A percentile compares a stretch with the other conserved stretches of the same genome.
phyloP scores from a whole-genome alignment of 1,140 invertebrate species.

The Cheumatopsyche charites region DNA sequence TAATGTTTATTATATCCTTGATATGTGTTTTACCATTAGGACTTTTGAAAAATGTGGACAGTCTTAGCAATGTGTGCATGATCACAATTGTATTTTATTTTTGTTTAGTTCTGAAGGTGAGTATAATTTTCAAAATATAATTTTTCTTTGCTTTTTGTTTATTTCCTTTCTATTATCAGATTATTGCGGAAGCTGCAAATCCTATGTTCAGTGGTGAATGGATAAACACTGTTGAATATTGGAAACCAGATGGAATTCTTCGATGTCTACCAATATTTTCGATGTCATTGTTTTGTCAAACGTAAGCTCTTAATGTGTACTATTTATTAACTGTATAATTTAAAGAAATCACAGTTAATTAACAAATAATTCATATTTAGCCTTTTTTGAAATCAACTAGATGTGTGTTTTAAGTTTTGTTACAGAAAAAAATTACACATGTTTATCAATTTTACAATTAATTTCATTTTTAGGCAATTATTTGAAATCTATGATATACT shows the following conservation, averaged over 20 bases:
- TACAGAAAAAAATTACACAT: no score
- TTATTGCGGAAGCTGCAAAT: slow-evolving; percentile 75
- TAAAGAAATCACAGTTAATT: no score
- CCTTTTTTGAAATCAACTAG: no score
- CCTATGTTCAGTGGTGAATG: slow-evolving; percentile 77
- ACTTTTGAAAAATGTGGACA: slow-evolving; percentile 89
- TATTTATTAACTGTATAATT: no score
- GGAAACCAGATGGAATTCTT: slow-evolving; percentile 83
- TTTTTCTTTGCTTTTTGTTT: background rate
- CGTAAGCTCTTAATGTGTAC: no score
- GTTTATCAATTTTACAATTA: no score
- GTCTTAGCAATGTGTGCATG: slow-evolving; percentile 84
- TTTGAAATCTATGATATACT: slow-evolving; percentile 95
- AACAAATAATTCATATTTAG: no score
- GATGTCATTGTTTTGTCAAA: slow-evolving; percentile 95
- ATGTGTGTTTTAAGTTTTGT: slow-evolving; percentile 40
- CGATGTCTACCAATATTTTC: slow-evolving; percentile 94
- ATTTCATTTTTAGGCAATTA: slow-evolving; percentile 76
- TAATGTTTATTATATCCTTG: slow-evolving; percentile 73
- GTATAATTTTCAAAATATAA: slow-evolving; percentile 38
- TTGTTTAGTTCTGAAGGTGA: slow-evolving; percentile 86
- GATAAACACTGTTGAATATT: slow-evolving; percentile 77
- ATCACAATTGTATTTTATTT: slow-evolving; percentile 91
- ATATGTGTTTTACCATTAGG: slow-evolving; percentile 91
- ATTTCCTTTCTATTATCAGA: slow-evolving; percentile 56